Base-by-base conservation (phyloP, 2,797 vertebrate species). In the Ctenochaetus hawaiiensis region DNA sequence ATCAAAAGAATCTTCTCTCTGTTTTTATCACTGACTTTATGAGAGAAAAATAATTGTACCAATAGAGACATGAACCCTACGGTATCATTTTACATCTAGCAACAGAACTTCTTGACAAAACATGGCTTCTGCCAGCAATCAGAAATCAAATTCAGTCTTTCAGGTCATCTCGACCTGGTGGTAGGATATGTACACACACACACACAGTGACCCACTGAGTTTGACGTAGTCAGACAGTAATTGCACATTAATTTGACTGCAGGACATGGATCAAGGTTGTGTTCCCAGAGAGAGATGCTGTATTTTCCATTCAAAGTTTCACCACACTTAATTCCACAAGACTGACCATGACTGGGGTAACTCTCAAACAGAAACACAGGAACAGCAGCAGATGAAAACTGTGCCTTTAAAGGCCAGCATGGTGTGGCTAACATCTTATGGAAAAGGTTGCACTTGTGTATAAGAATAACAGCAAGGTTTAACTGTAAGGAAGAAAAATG, bases 361-460 rank as follows among this genome's bases (percentile, higher is more conserved):
- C 6, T 12, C 49, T 78, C 8, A 74, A 64, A 74, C 8, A 74
- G 60, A 71, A 77, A 45, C 58, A 81, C 0, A 34, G 54, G 8
- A 60, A 51, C 37, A 43, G n/a, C 51, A 53, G 45, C 69, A 47
- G 54, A 75, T 49, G 80, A 66, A 60, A 75, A 68, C 26, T 67
- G 8, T 72, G 65, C 47, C 63, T 70, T 62, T 39, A 73, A 86
- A 86, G 80, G 69, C 56, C 78, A 81, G 23, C 43, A 5, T 23
- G 43, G 20, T 48, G 54, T 17, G 45, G 72, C 20, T 43, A 20
- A 11, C 68, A 58, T 72, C 11, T 58, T 49, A 44, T 72, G 67
- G 77, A 75, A 89, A 90, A 64, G 44, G 57, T 72, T 80, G 26
- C 6, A 78, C 23, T 43, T 77, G 23, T 54, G 41, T 59, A 30